A percentile compares a stretch with the other conserved stretches of the same genome.
Evolutionary conservation across 2,888 invertebrate genomes (phyloP).

Genomic region (Apotomis betuletana): DNA sequence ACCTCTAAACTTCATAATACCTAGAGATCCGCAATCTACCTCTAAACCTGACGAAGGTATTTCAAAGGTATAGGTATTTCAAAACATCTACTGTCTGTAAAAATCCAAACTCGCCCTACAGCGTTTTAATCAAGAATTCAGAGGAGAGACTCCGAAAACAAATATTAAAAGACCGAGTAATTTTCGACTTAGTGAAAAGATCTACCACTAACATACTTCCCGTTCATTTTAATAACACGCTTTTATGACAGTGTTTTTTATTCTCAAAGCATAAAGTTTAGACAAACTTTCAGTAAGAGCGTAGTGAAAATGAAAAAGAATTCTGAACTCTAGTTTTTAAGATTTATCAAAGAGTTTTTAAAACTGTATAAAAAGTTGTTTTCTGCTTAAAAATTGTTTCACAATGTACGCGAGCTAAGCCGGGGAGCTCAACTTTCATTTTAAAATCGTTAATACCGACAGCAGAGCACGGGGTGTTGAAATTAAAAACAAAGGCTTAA

Average conservation of each 20-base stretch:
- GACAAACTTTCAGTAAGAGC: slow-evolving; percentile 34
- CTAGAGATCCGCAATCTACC: too few species aligned
- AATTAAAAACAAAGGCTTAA: background rate
- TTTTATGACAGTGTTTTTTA: slow-evolving; percentile 29
- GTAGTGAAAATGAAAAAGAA: slow-evolving; percentile 38
- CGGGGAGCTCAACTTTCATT: slow-evolving; percentile 54
- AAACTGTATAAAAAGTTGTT: slow-evolving; percentile 23
- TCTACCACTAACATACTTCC: slow-evolving; percentile 6
- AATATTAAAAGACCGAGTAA: background rate
- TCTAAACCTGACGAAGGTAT: too few species aligned
- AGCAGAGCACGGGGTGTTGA: slow-evolving; percentile 47
- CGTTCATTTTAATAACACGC: slow-evolving; percentile 32
- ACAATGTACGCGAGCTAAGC: slow-evolving; percentile 66
- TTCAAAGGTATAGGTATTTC: too few species aligned
- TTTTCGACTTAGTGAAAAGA: slow-evolving; percentile 6
- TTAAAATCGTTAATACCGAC: slow-evolving; percentile 62
- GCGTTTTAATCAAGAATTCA: background rate
- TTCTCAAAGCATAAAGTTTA: slow-evolving; percentile 31
- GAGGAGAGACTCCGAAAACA: background rate
- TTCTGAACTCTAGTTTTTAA: slow-evolving; percentile 30
- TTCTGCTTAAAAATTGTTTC: slow-evolving; percentile 63
- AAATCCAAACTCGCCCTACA: background rate
- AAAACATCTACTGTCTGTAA: too few species aligned
- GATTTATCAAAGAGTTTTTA: slow-evolving; percentile 34
- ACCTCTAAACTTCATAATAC: too few species aligned